phyloP scores from a whole-genome alignment of 2,888 invertebrate genomes.

The Phyto melanocephala region DNA sequence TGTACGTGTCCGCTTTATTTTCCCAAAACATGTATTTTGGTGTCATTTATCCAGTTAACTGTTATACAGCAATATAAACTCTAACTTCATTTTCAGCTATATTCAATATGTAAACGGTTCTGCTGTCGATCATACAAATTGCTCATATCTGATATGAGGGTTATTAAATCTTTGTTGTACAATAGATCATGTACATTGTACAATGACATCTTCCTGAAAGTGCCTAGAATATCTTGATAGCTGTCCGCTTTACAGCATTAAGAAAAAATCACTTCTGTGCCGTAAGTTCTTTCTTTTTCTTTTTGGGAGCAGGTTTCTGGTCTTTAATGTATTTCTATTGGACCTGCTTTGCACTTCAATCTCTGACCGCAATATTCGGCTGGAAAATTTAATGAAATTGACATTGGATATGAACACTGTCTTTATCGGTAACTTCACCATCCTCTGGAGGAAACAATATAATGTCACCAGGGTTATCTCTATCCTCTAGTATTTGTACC shows the following conservation, averaged over 20 bases:
- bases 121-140: slow-evolving; percentile 40
- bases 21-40: slow-evolving; percentile 46
- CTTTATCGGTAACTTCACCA: slow-evolving; percentile 58
- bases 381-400: background rate
- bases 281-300: background rate
- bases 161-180: background rate
- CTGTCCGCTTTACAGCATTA: background rate
- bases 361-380: background rate
- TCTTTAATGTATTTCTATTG: background rate
- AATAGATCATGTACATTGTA: background rate
- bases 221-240: background rate
- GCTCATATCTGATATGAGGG: background rate
- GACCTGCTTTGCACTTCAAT: background rate
- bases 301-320: background rate
- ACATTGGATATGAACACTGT: slow-evolving; percentile 33
- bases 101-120: slow-evolving; percentile 44
- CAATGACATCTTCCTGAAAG: background rate
- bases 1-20: slow-evolving; percentile 1
- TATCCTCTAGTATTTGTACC: slow-evolving; percentile 37
- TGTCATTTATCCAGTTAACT: slow-evolving; percentile 56
- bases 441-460: slow-evolving; percentile 62
- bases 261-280: background rate
- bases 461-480: slow-evolving; percentile 48
- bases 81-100: slow-evolving; percentile 37
- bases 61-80: slow-evolving; percentile 44